Percentiles rank a stretch among this genome's conserved stretches.
These are phyloP conservation scores for Ceratotherium simum DNA, from an alignment of 2,113 vertebrate genomes.

Conservation along the genomic window DNA sequence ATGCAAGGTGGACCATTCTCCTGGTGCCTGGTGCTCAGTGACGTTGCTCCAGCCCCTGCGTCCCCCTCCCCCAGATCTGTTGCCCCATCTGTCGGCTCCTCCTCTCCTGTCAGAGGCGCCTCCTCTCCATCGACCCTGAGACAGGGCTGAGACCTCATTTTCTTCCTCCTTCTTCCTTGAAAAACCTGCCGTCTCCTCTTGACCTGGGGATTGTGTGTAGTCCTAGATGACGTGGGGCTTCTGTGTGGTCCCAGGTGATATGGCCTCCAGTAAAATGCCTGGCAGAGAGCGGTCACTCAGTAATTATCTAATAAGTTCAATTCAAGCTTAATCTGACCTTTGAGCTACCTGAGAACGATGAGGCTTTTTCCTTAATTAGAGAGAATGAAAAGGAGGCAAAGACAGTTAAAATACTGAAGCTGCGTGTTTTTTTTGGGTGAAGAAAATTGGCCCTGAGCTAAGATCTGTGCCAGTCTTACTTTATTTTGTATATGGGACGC, in stretches of 20 bases:
- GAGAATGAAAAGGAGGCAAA: no score
- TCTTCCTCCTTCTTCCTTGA: neutral
- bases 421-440: no score
- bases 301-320: accelerated
- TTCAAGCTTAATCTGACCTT: neutral
- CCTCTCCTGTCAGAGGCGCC: accelerated
- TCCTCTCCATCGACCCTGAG: accelerated
- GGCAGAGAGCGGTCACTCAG: accelerated
- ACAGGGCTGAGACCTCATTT: neutral
- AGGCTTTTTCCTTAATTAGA: neutral
- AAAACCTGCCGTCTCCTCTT: neutral
- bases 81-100: accelerated
- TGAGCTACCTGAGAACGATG: neutral
- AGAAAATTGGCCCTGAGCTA: no score
- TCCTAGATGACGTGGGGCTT: accelerated
- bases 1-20: accelerated
- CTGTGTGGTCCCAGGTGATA: accelerated
- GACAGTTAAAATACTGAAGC: accelerated
- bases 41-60: neutral
- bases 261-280: accelerated
- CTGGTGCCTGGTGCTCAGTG: neutral
- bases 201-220: neutral
- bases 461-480: no score
- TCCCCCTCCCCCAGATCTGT: neutral
- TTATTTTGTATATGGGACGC: no score